Evolutionary conservation across 2,797 vertebrate species (phyloP).

Genomic region (Glossophaga mutica): DNA sequence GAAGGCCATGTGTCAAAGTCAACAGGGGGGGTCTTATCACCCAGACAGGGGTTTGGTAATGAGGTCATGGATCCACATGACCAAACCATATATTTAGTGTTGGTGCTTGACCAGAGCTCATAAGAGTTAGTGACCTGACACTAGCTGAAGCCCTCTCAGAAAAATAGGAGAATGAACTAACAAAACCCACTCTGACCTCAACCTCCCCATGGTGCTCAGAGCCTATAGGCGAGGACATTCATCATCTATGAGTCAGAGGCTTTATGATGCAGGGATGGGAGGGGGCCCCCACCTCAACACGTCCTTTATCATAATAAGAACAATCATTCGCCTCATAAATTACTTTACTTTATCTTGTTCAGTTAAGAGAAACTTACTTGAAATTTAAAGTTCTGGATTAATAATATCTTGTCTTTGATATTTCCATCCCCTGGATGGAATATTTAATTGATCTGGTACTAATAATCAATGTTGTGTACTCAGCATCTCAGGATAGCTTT

Average conservation of each 20-base stretch:
- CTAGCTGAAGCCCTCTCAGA: conserved; percentile 18
- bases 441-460: background rate
- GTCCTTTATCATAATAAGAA: background rate
- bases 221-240: background rate
- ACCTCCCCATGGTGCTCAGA: background rate
- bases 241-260: conserved; percentile 34
- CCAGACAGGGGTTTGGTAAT: background rate
- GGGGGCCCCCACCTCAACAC: background rate
- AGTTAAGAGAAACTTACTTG: background rate
- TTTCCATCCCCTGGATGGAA: background rate
- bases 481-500: background rate
- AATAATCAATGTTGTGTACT: background rate
- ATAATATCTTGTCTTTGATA: background rate
- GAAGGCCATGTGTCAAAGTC: background rate
- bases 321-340: background rate
- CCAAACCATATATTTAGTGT: background rate
- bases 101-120: background rate
- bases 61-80: background rate
- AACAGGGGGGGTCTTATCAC: background rate
- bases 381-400: background rate
- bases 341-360: background rate
- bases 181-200: conserved; percentile 38
- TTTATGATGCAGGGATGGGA: background rate
- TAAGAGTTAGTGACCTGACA: background rate
- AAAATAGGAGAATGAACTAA: background rate